Base-by-base conservation (phyloP, 2,888 invertebrate species). In the Microplitis manilae region DNA sequence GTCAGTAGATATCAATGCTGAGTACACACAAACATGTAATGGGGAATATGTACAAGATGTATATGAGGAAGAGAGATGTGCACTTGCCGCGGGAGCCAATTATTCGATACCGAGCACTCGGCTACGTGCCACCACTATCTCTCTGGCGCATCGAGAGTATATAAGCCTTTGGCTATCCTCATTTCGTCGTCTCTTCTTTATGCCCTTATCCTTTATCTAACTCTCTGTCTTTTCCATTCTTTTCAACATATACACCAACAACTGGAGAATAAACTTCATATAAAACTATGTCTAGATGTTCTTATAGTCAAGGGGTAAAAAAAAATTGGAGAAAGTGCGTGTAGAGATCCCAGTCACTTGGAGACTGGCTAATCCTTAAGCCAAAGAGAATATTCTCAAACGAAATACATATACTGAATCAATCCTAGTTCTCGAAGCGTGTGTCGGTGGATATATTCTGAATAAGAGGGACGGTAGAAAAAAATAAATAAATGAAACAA, bases 61-160 rank as follows among this genome's bases (percentile, higher is more conserved):
- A 61, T 64, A 59, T 39, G 69, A 59, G 86, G 30, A 30, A 30
- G 30, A 87, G 87, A 88, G 87, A 88, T 88, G 88, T 84, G 88
- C 89, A 89, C 88, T 89, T 89, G 89, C 89, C 89, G 88, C 89
- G 85, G 88, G 89, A 89, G 89, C 89, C 89, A 90, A 90, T 89
- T 90, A 90, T 89, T 90, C 89, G 89, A 90, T 89, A 85, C 84
- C 86, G 86, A 83, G 82, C 85, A 83, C 81, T 85, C 86, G 84
- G 70, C 65, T 77, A 77, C 77, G 77, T 77, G 77, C 77, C 77
- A 73, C 70, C 41, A 77, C 82, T 85, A 76, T 79, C 76, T 88
- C 83, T 80, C 81, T 80, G 83, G 83, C 87, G 86, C 86, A 88
- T 88, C 88, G 86, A 84, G 76, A 84, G 76, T 80, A 80, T 79